These are phyloP conservation scores for Fragum fragum DNA, from an alignment of 2,888 invertebrate genomes.

Conservation along the genomic window DNA sequence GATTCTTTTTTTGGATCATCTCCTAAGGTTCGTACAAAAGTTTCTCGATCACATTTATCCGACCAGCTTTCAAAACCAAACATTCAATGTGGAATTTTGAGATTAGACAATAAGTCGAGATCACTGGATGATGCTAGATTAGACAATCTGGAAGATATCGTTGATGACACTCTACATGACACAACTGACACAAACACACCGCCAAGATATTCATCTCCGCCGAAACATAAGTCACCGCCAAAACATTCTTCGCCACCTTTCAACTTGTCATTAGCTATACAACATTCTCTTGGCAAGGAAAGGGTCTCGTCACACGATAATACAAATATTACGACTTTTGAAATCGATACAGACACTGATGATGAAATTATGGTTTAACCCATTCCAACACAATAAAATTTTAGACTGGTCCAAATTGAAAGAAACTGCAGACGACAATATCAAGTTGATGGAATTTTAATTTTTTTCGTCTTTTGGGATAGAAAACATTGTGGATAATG, in stretches of 20 bases:
- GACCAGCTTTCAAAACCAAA: background rate
- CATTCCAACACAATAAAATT: too few relatives aligned
- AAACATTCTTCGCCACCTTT: background rate
- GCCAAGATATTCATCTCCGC: background rate
- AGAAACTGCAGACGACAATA: too few relatives aligned
- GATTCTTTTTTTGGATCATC: background rate
- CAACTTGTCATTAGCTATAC: background rate
- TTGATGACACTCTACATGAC: background rate
- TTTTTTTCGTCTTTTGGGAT: too few relatives aligned
- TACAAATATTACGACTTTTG: slow-evolving; percentile 29
- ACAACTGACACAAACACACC: background rate
- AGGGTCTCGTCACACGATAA: slow-evolving; percentile 26
- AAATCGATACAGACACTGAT: slow-evolving; percentile 32
- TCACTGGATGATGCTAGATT: background rate
- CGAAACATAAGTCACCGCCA: background rate
- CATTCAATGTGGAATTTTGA: background rate
- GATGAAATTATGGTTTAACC: slow-evolving; percentile 54
- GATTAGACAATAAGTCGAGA: background rate
- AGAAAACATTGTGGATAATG: too few relatives aligned
- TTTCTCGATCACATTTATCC: slow-evolving; percentile 18
- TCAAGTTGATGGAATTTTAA: too few relatives aligned
- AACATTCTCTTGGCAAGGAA: background rate
- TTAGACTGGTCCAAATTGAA: too few relatives aligned
- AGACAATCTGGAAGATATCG: background rate
- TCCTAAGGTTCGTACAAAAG: slow-evolving; percentile 28